Conservation (phyloP, 2,797 vertebrate genomes). For the Hemitrygon akajei region DNA sequence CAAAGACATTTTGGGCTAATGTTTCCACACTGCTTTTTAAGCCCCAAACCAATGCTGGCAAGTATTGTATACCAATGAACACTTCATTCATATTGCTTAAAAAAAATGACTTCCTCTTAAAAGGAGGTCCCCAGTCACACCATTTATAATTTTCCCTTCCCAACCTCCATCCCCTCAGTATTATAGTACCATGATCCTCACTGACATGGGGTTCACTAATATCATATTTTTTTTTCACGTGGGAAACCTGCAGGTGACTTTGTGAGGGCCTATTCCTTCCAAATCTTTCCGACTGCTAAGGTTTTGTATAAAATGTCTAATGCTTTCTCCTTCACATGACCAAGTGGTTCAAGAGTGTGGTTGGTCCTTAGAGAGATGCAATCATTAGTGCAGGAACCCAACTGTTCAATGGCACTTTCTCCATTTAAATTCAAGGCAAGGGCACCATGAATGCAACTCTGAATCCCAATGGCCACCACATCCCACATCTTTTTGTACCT, state of each 20-base stretch:
- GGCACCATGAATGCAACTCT: slow-evolving; percentile 52
- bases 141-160: not conserved
- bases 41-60: not conserved
- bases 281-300: slow-evolving; percentile 69
- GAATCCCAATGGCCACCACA: slow-evolving; percentile 52
- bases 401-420: slow-evolving; percentile 49
- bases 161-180: slow-evolving; percentile 41
- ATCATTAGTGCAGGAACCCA: slow-evolving; percentile 59
- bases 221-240: slow-evolving; percentile 50
- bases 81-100: slow-evolving; percentile 72
- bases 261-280: slow-evolving; percentile 60
- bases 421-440: slow-evolving; percentile 47
- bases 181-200: slow-evolving; percentile 55
- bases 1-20: not conserved
- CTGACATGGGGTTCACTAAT: slow-evolving; percentile 64
- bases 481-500: slow-evolving; percentile 53
- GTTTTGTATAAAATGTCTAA: slow-evolving; percentile 65
- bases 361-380: slow-evolving; percentile 72
- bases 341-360: slow-evolving; percentile 66
- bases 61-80: slow-evolving; percentile 44
- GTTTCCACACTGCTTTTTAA: not conserved
- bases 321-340: slow-evolving; percentile 62
- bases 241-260: slow-evolving; percentile 61
- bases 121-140: slow-evolving; percentile 51
- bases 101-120: slow-evolving; percentile 63